Conservation (phyloP, 2,113 vertebrate species). For the Perca flavescens region DNA sequence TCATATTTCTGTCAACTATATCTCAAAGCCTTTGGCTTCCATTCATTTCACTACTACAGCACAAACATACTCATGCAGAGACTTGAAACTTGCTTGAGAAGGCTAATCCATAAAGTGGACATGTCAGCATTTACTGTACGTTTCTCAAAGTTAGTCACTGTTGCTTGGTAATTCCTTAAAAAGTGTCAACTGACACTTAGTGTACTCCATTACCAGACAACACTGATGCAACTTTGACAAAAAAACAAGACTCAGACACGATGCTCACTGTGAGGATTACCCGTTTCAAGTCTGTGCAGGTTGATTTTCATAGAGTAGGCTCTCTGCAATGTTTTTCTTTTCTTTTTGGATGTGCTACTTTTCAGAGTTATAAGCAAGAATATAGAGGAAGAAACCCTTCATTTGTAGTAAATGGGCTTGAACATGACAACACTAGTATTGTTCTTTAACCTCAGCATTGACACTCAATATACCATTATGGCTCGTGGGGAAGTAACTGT, state of each 20-base stretch:
- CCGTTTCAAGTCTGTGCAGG: conserved; percentile 18
- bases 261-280: background rate
- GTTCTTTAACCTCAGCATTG: background rate
- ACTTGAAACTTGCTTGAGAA: conserved; percentile 10
- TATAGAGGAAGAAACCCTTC: background rate
- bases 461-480: conserved; percentile 8
- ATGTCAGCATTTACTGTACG: conserved; percentile 12
- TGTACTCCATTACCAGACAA: background rate
- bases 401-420: conserved; percentile 14
- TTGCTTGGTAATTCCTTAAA: background rate
- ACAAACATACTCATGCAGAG: background rate
- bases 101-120: background rate
- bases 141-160: background rate
- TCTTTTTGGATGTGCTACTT: background rate
- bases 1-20: too few species aligned
- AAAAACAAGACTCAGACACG: background rate
- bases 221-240: background rate
- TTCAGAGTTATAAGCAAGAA: background rate
- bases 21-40: conserved; percentile 12
- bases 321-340: background rate
- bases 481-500: conserved; percentile 14
- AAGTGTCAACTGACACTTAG: background rate
- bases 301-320: background rate
- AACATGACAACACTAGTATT: background rate
- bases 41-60: background rate